These are phyloP conservation scores for Silurus meridionalis DNA, from an alignment of 2,113 vertebrate genomes.

Conservation along the genomic window DNA sequence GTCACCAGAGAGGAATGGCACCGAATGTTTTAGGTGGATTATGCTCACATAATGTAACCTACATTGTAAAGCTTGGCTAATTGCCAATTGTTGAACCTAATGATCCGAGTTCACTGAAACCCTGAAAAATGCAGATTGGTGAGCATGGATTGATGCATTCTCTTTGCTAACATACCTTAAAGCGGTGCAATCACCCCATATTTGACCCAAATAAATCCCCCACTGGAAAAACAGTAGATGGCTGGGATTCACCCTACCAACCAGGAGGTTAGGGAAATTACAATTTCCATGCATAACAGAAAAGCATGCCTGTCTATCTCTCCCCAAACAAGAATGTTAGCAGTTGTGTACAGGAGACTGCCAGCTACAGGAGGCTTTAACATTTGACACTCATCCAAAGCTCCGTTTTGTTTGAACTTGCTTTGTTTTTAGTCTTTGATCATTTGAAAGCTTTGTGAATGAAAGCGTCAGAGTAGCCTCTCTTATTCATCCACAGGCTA, in stretches of 20 bases:
- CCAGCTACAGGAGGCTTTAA: constrained; percentile 16
- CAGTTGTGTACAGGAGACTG: background rate
- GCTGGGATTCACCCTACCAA: no score
- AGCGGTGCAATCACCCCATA: background rate
- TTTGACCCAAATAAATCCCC: background rate
- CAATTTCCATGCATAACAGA: background rate
- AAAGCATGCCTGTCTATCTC: background rate
- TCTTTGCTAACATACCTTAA: background rate
- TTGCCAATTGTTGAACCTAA: background rate
- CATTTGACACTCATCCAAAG: constrained; percentile 26
- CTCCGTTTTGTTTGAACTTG: constrained; percentile 12
- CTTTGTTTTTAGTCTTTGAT: constrained; percentile 28
- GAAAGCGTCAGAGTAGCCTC: background rate
- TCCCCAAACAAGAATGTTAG: background rate
- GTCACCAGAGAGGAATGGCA: background rate
- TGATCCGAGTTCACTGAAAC: constrained; percentile 11
- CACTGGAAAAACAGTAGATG: background rate
- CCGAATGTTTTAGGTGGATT: constrained; percentile 8
- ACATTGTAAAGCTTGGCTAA: constrained; percentile 22
- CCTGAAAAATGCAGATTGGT: background rate
- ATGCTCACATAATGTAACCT: background rate
- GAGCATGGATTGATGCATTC: background rate
- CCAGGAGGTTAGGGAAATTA: constrained; percentile 20
- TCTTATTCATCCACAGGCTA: background rate
- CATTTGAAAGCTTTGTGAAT: constrained; percentile 16